These are phyloP conservation scores for Siphonodentalium dalli DNA, from an alignment of 2,888 invertebrate genomes.

Conservation along the genomic window DNA sequence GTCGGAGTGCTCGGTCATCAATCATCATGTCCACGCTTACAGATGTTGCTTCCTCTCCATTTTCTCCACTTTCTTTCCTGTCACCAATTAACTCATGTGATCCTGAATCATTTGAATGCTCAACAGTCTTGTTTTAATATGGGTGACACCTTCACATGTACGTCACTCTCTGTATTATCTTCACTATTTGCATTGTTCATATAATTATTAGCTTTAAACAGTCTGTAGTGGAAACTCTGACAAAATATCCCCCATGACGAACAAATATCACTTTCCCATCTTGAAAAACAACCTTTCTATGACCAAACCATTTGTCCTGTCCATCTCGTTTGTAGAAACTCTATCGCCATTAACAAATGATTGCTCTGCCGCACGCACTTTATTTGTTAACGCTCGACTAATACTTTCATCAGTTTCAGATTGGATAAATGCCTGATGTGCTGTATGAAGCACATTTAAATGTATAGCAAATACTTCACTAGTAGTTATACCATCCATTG, in stretches of 20 bases:
- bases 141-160: no score
- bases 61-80: no score
- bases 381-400: constrained; percentile 27
- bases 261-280: constrained; percentile 39
- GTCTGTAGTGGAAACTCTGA: constrained; percentile 34
- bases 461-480: constrained; percentile 26
- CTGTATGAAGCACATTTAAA: constrained; percentile 24
- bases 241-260: constrained; percentile 34
- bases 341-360: constrained; percentile 30
- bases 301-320: constrained; percentile 27
- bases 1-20: no score
- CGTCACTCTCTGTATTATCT: no score
- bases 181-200: no score
- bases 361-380: constrained; percentile 32
- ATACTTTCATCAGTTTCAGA: constrained; percentile 33
- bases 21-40: no score
- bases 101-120: no score
- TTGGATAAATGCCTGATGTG: constrained; percentile 27
- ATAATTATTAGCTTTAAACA: no score
- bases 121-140: no score
- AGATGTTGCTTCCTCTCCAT: no score
- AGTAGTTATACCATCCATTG: no score
- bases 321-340: constrained; percentile 35
- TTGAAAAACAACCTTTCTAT: constrained; percentile 38
- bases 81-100: no score